These are phyloP conservation scores for Liodrosophila aerea DNA, from an alignment of 2,888 invertebrate species.

Conservation along the genomic window DNA sequence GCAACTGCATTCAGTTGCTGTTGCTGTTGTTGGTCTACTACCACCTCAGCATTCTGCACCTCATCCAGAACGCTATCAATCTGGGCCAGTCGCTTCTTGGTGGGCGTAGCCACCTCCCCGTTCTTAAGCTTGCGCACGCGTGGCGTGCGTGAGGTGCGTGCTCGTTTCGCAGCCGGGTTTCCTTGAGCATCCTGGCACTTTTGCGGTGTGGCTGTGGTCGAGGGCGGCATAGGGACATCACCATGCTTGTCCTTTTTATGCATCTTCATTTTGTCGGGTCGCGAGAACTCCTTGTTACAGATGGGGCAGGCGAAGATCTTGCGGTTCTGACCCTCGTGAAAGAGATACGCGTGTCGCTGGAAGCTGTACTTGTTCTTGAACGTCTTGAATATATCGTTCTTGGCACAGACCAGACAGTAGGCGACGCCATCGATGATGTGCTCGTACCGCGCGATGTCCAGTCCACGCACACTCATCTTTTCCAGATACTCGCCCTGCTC, in stretches of 20 bases:
- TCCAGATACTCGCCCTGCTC: conserved; percentile 81
- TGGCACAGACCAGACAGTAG: conserved; percentile 80
- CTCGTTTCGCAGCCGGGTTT: conserved; percentile 62
- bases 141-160: conserved; percentile 70
- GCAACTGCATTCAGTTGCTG: conserved; percentile 21
- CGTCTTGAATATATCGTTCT: conserved; percentile 81
- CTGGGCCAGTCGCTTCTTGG: conserved; percentile 76
- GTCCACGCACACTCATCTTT: conserved; percentile 81
- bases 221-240: conserved; percentile 70
- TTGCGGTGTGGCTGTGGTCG: conserved; percentile 53
- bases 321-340: conserved; percentile 81
- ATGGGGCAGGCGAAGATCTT: conserved; percentile 81
- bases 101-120: conserved; percentile 47
- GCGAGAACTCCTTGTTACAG: conserved; percentile 81
- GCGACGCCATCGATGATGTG: conserved; percentile 81
- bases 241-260: conserved; percentile 81
- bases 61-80: conserved; percentile 80
- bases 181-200: conserved; percentile 46
- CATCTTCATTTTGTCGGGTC: conserved; percentile 82
- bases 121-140: conserved; percentile 66
- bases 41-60: conserved; percentile 72
- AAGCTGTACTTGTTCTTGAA: conserved; percentile 82
- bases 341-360: conserved; percentile 80
- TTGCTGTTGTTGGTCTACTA: conserved; percentile 28
- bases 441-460: conserved; percentile 81